Evolutionary conservation across 2,113 vertebrate species (phyloP), one percentile per base, ranked within the genome.

Genomic region (Poeciliopsis turrubarensis): DNA sequence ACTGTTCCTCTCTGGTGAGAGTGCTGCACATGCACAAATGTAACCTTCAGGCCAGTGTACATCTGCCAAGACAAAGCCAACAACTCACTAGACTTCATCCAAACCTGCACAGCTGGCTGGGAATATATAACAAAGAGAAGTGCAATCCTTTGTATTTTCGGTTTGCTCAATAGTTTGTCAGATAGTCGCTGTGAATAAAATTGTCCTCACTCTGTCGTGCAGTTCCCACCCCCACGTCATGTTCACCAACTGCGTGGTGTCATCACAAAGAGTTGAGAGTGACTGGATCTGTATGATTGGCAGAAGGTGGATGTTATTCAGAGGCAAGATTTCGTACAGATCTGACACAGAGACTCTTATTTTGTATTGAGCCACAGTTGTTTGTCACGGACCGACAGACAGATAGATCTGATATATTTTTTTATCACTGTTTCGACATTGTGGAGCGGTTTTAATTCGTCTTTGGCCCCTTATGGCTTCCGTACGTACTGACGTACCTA

Each of bases 161-260:
- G 8, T 57, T 57, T 57, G 22, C 2, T 57, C 2, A n/a, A n/a
- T 57, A 57, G 25, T 57, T 57, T 10, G 25, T 57, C 8, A 57
- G 51, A 9, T 26, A 25, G 15, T 65, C 81, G 68, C 44, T 71
- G 60, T 15, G 73, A 72, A 73, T 61, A 65, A 31, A 32, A 65
- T 34, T 62, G 29, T 62, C 2, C 44, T 14, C 65, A 17, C 81
- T 73, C 75, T 60, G 27, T 81, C 75, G 64, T 83, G 77, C 72
- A 77, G 19, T 87, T 87, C n/a, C 88, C 81, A 84, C 83, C 84
- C 69, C 79, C 67, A 80, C 77, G 79, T 72, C 62, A 47, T 72
- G 60, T 86, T 70, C 65, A 76, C 80, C 81, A 86, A 83, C 87
- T 79, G 79, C 63, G 79, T 77, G 78, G 76, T 84, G 77, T 84